Percentiles rank a stretch among this genome's conserved stretches.
Conservation (phyloP, 2,888 invertebrate genomes). For the Dilophus febrilis region DNA sequence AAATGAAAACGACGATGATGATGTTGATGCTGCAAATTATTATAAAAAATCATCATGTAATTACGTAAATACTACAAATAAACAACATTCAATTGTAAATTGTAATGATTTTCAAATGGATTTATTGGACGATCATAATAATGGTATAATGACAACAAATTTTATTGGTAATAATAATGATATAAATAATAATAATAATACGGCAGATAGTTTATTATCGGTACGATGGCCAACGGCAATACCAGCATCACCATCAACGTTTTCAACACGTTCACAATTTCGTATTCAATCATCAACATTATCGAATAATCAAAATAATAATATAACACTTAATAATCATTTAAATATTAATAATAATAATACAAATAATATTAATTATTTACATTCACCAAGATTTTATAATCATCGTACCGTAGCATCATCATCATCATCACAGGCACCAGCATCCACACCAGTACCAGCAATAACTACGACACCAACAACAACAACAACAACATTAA, state of each 20-base stretch:
- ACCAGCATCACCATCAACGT: slow-evolving; percentile 26
- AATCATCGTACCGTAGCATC: too few relatives aligned
- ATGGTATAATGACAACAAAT: too few relatives aligned
- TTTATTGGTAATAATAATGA: too few relatives aligned
- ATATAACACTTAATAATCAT: too few relatives aligned
- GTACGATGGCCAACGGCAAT: slow-evolving; percentile 27
- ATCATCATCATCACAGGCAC: too few relatives aligned
- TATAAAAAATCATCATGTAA: slow-evolving; percentile 5
- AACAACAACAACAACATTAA: not conserved
- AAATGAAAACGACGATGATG: not conserved
- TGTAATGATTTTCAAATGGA: too few relatives aligned
- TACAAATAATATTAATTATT: not conserved
- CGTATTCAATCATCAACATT: too few relatives aligned
- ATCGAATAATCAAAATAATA: not conserved
- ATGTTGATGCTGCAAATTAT: not conserved
- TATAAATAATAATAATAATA: not conserved
- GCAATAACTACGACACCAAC: too few relatives aligned
- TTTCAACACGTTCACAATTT: slow-evolving; percentile 10
- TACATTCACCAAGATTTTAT: too few relatives aligned
- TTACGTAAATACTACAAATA: slow-evolving; percentile 1
- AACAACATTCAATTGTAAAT: not conserved
- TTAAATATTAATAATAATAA: not conserved
- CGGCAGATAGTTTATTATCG: not conserved
- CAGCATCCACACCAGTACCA: too few relatives aligned
- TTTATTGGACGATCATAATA: too few relatives aligned